Conservation (phyloP, 1,140 invertebrate species). For the Ephestia elutella region DNA sequence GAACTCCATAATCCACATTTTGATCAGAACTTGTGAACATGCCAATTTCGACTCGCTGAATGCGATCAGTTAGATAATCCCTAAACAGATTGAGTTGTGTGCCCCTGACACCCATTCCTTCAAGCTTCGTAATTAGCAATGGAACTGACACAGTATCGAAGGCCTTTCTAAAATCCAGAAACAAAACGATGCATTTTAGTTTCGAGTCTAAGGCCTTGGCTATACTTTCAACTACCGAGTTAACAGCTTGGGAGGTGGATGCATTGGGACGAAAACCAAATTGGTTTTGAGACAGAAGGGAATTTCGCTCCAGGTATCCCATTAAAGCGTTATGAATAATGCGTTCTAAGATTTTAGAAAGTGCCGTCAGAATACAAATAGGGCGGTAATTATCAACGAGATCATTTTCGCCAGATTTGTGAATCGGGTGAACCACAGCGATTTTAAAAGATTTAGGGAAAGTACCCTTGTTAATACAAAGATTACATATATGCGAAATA, state of each 20-base stretch:
- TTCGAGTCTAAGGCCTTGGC: neutral
- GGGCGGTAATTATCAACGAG: slow-evolving; percentile 10
- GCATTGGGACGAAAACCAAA: slow-evolving; percentile 12
- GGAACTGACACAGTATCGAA: neutral
- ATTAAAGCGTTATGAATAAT: slow-evolving; percentile 7
- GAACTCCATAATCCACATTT: neutral
- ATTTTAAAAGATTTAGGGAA: slow-evolving; percentile 13
- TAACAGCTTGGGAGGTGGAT: slow-evolving; percentile 4
- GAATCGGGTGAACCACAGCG: slow-evolving; percentile 10
- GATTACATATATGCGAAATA: slow-evolving; percentile 13
- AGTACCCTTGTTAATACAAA: slow-evolving; percentile 6
- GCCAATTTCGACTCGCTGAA: neutral
- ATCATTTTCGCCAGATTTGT: slow-evolving; percentile 10
- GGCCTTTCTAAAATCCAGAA: neutral
- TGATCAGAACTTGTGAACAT: neutral
- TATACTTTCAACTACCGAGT: neutral
- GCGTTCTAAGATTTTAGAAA: slow-evolving; percentile 14
- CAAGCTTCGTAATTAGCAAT: neutral
- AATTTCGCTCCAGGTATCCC: slow-evolving; percentile 5
- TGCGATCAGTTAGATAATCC: neutral
- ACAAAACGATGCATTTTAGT: neutral
- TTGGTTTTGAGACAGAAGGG: slow-evolving; percentile 11
- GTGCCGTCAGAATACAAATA: slow-evolving; percentile 10
- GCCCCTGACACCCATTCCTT: slow-evolving; percentile 1
- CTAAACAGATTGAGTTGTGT: neutral